These are phyloP conservation scores for Lydus trimaculatus DNA, from an alignment of 2,888 invertebrate genomes.

Conservation along the genomic window DNA sequence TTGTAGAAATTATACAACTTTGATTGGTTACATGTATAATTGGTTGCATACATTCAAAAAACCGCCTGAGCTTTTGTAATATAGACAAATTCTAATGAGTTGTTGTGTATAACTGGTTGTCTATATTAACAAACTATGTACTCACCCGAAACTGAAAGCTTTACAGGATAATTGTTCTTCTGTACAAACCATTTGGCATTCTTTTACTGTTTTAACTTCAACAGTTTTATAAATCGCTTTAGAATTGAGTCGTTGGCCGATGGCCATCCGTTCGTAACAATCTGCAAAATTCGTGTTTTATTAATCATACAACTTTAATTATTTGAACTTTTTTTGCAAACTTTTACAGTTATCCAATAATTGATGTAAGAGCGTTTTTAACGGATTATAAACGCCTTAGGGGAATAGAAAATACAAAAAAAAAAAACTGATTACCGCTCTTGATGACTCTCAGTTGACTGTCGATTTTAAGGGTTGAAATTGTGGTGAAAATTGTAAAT, in stretches of 20 bases:
- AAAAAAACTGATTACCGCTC: constrained; percentile 59
- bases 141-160: constrained; percentile 65
- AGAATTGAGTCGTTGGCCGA: constrained; percentile 61
- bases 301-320: constrained; percentile 32
- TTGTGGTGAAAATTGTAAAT: background rate
- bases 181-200: constrained; percentile 63
- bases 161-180: constrained; percentile 59
- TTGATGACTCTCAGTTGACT: constrained; percentile 59
- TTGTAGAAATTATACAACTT: no score
- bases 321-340: constrained; percentile 35
- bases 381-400: background rate
- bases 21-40: background rate
- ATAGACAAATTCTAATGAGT: background rate
- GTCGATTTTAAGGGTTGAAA: constrained; percentile 54
- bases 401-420: background rate
- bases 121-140: constrained; percentile 11
- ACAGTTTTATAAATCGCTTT: constrained; percentile 57
- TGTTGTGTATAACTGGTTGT: background rate
- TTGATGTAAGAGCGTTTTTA: constrained; percentile 22
- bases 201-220: constrained; percentile 56
- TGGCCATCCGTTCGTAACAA: constrained; percentile 64
- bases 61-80: background rate
- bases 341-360: constrained; percentile 40
- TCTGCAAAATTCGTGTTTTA: constrained; percentile 51
- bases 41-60: constrained; percentile 17